Evolutionary conservation across 1,140 invertebrate species (phyloP), one percentile per base, ranked within the genome.

Genomic region (Adelges cooleyi): DNA sequence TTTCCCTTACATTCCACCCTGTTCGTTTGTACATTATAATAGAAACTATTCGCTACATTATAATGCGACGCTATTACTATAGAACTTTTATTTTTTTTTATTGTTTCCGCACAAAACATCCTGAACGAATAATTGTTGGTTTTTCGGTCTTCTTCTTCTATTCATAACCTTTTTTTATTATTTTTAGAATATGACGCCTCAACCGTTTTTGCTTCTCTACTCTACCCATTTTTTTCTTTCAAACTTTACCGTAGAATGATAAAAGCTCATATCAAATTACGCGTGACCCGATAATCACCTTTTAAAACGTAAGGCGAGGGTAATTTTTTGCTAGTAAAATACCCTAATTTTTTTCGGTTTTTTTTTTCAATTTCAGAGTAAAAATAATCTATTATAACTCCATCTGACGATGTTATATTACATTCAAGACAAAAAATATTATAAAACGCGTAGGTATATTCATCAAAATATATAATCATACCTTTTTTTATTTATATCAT

Each of bases 1-100:
- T 38, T 20, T 15, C 18, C 13, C 15, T 22, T 38, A 13, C n/a
- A 54, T 54, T 10, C 20, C 17, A 17, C 22, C 36, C 36, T 22
- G 52, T 54, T n/a, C n/a, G 49, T 15, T 17, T 1, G 8, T n/a
- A 40, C 17, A 38, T n/a, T 54, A 54, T 11, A 40, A 54, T n/a
- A 54, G 33, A 40, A 40, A 54, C 40, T 54, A 40, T 38, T 23
- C 13, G 20, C 36, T 40, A 54, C 52, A 40, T 54, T 54, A n/a
- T 10, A n/a, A n/a, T n/a, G n/a, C n/a, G n/a, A n/a, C n/a, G 52
- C 20, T 23, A 40, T 29, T 40, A 54, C 36, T 54, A 40, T 54
- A n/a, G 15, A 54, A 54, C 52, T 54, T 54, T 54, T 54, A 54
- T 54, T 54, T 23, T n/a, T 38, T 22, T 54, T 54, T 54, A 54